Base-by-base conservation (phyloP, 1,140 invertebrate species). In the Aplysia californica region DNA sequence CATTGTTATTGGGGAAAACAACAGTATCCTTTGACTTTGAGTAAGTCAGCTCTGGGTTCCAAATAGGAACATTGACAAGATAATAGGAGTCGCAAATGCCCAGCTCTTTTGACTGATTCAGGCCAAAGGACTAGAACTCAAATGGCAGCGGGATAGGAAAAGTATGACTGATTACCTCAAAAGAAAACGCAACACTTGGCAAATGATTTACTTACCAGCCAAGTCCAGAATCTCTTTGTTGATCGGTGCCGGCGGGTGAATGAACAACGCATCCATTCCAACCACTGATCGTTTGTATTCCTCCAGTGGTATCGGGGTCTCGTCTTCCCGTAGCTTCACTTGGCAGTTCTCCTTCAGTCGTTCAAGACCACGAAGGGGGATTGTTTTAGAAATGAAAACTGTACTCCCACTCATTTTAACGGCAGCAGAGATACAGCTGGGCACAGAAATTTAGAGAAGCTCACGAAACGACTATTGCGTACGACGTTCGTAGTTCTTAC, bases 181-280 rank as follows among this genome's bases (percentile, higher is more conserved):
- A 33, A 20, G 36, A 26, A 20, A 35, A 58, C 29, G 36, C 35
- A 58, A 68, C 20, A 31, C 10, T 61, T 36, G n/a, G 36, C 21
- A 38, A 33, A n/a, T n/a, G 21, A 23, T 33, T 4, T 21, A 74
- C 72, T 85, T 83, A 92, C 92, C 92, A 67, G 92, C 92, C 66
- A 89, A 87, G 77, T 95, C 91, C 23, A 97, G 82, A 10, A 96
- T 80, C 82, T 95, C 93, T 3, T 92, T 90, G 86, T 97, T 95
- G 84, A 98, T 95, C 87, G 93, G 94, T 84, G 97, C 95, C 1
- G 94, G 94, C 0, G 97, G 88, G 31, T 94, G 90, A 86, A 96
- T 97, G 83, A 93, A 95, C 0, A 98, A 86, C 0, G 92, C 97
- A 87, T 95, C 91, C 26, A 93, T 93, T 66, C 94, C 94, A 10